Evolutionary conservation across 2,797 vertebrate species (phyloP).

Genomic region (Sibirionetta formosa): DNA sequence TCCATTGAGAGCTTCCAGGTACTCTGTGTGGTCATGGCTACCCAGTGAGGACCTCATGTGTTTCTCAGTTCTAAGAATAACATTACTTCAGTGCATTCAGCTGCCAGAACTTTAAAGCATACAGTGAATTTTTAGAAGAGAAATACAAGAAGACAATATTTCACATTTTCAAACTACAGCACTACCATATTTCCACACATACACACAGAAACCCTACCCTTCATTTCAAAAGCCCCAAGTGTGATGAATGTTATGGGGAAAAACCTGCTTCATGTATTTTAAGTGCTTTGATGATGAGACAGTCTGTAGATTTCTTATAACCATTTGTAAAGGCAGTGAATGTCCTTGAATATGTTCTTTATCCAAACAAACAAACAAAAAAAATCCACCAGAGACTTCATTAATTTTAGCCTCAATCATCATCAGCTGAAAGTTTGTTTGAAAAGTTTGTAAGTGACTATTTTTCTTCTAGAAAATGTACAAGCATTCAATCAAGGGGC

Average conservation of each 20-base stretch:
- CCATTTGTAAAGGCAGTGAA: background rate
- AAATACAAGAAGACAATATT: background rate
- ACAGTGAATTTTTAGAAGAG: background rate
- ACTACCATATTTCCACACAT: background rate
- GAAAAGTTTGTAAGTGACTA: background rate
- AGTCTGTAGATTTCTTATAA: background rate
- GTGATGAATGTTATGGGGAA: background rate
- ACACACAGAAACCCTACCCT: background rate
- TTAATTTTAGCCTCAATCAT: background rate
- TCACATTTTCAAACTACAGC: background rate
- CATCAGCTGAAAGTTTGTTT: background rate
- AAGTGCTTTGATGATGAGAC: background rate
- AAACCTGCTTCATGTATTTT: background rate
- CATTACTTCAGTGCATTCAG: background rate
- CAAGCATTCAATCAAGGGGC: background rate
- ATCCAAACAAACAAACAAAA: background rate
- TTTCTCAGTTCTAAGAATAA: background rate
- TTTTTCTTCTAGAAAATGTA: background rate
- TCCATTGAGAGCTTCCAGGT: background rate
- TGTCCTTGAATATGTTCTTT: background rate
- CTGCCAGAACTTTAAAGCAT: background rate
- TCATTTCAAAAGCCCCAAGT: background rate
- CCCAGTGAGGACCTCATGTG: background rate
- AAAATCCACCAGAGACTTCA: background rate
- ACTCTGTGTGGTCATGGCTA: background rate